phyloP scores from a whole-genome alignment of 2,888 invertebrate species.

The Drosophila helvetica region DNA sequence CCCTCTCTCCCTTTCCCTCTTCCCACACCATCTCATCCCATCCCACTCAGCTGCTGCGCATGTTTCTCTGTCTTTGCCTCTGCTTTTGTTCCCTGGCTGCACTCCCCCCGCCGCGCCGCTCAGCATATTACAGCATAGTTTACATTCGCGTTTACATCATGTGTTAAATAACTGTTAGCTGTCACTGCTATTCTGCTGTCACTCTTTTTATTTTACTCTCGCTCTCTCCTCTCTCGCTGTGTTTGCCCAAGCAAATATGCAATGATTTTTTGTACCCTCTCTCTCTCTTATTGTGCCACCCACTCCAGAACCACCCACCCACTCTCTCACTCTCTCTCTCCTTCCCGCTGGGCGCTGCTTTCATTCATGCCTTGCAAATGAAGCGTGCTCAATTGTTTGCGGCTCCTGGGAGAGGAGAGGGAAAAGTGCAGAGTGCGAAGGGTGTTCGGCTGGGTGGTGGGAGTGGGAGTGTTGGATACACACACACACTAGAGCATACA shows the following conservation, averaged over 20 bases:
- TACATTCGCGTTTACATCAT: slow-evolving; percentile 68
- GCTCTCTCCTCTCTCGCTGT: slow-evolving; percentile 57
- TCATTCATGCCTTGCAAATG: slow-evolving; percentile 74
- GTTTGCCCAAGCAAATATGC: slow-evolving; percentile 77
- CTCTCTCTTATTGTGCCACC: not conserved
- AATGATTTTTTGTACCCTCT: slow-evolving; percentile 63
- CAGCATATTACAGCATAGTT: slow-evolving; percentile 67
- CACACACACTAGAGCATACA: slow-evolving; percentile 43
- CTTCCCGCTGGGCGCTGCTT: slow-evolving; percentile 33
- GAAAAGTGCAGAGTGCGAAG: slow-evolving; percentile 12
- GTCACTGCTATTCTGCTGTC: slow-evolving; percentile 27
- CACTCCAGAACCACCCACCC: not conserved
- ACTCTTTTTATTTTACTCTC: not conserved
- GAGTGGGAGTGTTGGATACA: slow-evolving; percentile 47
- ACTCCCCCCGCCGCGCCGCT: slow-evolving; percentile 29
- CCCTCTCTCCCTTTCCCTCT: not conserved
- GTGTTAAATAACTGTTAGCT: slow-evolving; percentile 72
- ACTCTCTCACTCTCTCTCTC: slow-evolving; percentile 3
- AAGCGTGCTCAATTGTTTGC: slow-evolving; percentile 66
- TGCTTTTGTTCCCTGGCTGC: slow-evolving; percentile 38
- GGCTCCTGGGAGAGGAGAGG: slow-evolving; percentile 10
- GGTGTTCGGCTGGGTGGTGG: slow-evolving; percentile 22
- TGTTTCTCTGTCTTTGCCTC: slow-evolving; percentile 41
- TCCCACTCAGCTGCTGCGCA: slow-evolving; percentile 75
- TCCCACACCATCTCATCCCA: not conserved